Percentiles rank a stretch among this genome's conserved stretches.
These are phyloP conservation scores for Chrysemys picta DNA, from an alignment of 2,113 vertebrate genomes.

Conservation along the genomic window DNA sequence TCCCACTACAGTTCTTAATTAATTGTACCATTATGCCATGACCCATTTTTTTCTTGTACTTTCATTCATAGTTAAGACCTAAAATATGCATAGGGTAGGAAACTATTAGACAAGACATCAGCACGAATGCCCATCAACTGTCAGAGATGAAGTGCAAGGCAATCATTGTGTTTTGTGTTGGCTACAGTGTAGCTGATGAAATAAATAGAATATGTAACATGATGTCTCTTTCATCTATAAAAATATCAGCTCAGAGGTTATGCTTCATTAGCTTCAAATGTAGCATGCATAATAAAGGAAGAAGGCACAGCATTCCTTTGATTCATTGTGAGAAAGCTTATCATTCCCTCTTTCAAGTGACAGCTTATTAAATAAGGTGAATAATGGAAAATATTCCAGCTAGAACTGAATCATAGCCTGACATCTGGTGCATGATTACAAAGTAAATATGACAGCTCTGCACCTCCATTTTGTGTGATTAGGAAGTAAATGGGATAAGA, in stretches of 20 bases:
- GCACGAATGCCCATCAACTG: constrained; percentile 46
- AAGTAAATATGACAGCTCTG: constrained; percentile 24
- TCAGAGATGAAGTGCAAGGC: constrained; percentile 52
- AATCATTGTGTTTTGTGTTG: constrained; percentile 66
- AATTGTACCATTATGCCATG: not conserved
- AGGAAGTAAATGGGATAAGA: constrained; percentile 24
- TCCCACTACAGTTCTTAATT: not conserved
- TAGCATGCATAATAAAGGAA: constrained; percentile 77
- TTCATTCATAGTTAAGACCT: constrained; percentile 46
- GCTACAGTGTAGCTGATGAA: constrained; percentile 67
- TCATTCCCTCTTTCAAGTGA: constrained; percentile 70
- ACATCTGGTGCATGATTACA: constrained; percentile 5
- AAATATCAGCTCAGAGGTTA: constrained; percentile 75
- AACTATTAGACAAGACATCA: constrained; percentile 37
- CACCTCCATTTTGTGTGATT: constrained; percentile 39
- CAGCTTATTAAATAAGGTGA: constrained; percentile 76
- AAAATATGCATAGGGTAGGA: constrained; percentile 30
- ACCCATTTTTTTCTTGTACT: not conserved
- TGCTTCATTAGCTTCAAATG: constrained; percentile 81
- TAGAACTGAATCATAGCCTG: constrained; percentile 28
- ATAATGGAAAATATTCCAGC: constrained; percentile 69
- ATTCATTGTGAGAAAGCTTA: constrained; percentile 73
- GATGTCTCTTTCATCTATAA: constrained; percentile 78
- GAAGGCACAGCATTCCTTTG: constrained; percentile 60
- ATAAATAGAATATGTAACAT: constrained; percentile 78